Percentiles rank a stretch among this genome's conserved stretches.
These are phyloP conservation scores for Spilarctia lutea DNA, from an alignment of 2,888 invertebrate species.

Conservation along the genomic window DNA sequence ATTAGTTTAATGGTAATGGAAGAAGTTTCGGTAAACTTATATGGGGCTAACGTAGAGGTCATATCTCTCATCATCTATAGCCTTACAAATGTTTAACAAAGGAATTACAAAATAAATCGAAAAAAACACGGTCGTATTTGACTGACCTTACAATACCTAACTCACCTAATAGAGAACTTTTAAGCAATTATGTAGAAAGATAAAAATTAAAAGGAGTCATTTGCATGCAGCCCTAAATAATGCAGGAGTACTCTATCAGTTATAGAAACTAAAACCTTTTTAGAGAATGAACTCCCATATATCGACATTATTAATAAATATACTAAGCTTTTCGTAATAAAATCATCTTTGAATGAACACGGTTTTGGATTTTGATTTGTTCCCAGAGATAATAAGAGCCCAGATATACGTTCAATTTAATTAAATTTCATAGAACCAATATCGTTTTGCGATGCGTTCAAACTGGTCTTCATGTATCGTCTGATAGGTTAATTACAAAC, in stretches of 20 bases:
- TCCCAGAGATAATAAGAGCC: not conserved
- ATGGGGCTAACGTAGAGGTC: not conserved
- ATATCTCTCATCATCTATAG: not conserved
- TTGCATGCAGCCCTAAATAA: not conserved
- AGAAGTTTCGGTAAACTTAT: not conserved
- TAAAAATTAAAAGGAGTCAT: not conserved
- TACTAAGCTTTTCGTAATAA: not conserved
- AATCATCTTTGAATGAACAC: not conserved
- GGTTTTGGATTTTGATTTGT: not conserved
- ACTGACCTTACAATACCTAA: not conserved
- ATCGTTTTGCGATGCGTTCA: not conserved
- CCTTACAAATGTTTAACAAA: not conserved
- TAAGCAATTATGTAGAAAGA: not conserved
- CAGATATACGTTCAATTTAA: not conserved
- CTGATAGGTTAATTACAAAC: not conserved
- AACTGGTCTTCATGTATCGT: not conserved
- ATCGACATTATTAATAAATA: not conserved
- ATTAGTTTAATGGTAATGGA: not conserved
- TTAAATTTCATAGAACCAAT: not conserved
- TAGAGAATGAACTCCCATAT: not conserved
- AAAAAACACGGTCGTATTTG: not conserved
- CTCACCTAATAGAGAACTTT: not conserved
- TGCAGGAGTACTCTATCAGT: not conserved
- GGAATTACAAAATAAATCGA: not conserved
- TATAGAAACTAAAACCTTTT: not conserved